Percentiles rank a stretch among this genome's conserved stretches.
Conservation (phyloP, 2,113 vertebrate species). For the Prunella fulvescens region DNA sequence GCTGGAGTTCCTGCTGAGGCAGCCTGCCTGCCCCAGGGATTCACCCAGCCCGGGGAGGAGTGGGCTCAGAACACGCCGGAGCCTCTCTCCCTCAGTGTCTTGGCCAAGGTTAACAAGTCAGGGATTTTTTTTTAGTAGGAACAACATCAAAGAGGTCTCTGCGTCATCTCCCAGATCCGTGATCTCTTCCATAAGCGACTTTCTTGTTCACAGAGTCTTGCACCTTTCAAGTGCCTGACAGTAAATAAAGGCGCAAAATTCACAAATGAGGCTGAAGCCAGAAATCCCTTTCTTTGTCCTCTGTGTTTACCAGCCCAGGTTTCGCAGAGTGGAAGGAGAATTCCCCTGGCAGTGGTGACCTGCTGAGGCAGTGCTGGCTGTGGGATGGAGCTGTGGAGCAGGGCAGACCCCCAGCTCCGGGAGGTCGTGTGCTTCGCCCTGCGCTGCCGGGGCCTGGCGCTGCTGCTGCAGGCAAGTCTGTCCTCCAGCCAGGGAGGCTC, state of each 20-base stretch:
- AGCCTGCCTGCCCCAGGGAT: neutral
- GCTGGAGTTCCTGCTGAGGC: neutral
- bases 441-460: conserved; percentile 79
- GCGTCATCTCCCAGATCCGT: neutral
- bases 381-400: conserved; percentile 42
- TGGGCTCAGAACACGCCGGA: fast-evolving
- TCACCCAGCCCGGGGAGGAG: neutral
- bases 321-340: neutral
- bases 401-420: conserved; percentile 51
- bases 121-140: neutral
- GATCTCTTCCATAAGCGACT: neutral
- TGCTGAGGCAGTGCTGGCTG: neutral
- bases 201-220: neutral
- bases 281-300: neutral
- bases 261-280: neutral
- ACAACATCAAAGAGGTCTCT: neutral
- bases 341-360: neutral
- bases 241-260: neutral
- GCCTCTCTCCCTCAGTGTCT: neutral
- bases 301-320: conserved; percentile 15
- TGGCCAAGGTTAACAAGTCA: neutral
- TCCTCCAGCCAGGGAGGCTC: neutral
- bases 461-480: conserved; percentile 85
- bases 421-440: conserved; percentile 79
- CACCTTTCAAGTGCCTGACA: neutral